A percentile compares a stretch with the other conserved stretches of the same genome.
These are phyloP conservation scores for Ormyrus labotus DNA, from an alignment of 2,888 invertebrate genomes.

Conservation along the genomic window DNA sequence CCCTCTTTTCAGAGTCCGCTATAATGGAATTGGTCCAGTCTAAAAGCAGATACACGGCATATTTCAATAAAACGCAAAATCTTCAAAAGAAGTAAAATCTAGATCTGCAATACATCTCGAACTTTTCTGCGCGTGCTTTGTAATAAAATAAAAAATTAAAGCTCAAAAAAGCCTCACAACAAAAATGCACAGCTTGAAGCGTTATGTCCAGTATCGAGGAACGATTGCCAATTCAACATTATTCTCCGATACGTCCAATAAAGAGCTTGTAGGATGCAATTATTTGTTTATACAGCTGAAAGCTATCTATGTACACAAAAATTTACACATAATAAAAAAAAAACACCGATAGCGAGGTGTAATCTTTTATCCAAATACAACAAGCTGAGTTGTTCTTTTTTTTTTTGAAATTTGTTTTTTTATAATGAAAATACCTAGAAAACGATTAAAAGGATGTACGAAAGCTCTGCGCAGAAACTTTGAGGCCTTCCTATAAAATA, in stretches of 20 bases:
- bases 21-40: slow-evolving; percentile 71
- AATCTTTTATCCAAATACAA: not conserved
- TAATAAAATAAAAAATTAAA: slow-evolving; percentile 47
- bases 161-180: slow-evolving; percentile 6
- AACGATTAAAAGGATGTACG: slow-evolving; percentile 72
- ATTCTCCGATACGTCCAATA: no score
- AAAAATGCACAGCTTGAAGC: not conserved
- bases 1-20: slow-evolving; percentile 69
- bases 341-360: no score
- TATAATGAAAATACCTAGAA: slow-evolving; percentile 69
- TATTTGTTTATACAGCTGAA: not conserved
- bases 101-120: slow-evolving; percentile 33
- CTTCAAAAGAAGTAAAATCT: not conserved
- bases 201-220: no score
- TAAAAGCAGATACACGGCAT: slow-evolving; percentile 58
- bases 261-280: no score
- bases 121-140: slow-evolving; percentile 57
- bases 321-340: not conserved
- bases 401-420: slow-evolving; percentile 51
- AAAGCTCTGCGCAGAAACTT: slow-evolving; percentile 73
- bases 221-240: no score
- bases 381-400: not conserved
- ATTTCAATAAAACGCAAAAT: not conserved
- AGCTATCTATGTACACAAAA: not conserved
- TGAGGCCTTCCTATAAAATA: slow-evolving; percentile 73